These are phyloP conservation scores for Leptatherina wallacei DNA, from an alignment of 2,797 vertebrate species.

Conservation along the genomic window DNA sequence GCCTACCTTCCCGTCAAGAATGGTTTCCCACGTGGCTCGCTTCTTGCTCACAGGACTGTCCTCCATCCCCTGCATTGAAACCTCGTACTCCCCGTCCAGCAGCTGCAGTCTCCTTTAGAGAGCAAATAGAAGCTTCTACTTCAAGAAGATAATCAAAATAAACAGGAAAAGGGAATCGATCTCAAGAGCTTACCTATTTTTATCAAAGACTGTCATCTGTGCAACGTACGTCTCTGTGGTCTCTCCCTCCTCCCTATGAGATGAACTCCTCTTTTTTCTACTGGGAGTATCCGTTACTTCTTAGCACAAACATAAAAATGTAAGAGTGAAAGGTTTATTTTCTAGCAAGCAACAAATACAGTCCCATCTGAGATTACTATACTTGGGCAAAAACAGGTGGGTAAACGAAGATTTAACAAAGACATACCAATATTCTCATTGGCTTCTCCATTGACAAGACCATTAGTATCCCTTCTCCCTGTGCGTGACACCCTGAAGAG, in stretches of 20 bases:
- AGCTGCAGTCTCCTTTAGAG: conserved; percentile 91
- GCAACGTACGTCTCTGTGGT: conserved; percentile 92
- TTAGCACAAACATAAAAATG: conserved; percentile 63
- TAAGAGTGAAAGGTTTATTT: not conserved
- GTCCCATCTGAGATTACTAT: not conserved
- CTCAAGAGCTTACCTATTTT: conserved; percentile 87
- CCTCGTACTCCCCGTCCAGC: conserved; percentile 98
- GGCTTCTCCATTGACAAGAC: conserved; percentile 92
- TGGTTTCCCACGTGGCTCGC: conserved; percentile 98
- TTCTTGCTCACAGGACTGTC: conserved; percentile 98
- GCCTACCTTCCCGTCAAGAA: conserved; percentile 95
- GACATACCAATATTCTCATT: conserved; percentile 95
- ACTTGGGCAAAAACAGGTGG: not conserved
- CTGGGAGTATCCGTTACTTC: conserved; percentile 89
- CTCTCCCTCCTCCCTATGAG: conserved; percentile 92
- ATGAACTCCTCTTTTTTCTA: conserved; percentile 91
- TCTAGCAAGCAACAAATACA: not conserved
- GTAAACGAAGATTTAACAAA: accelerated
- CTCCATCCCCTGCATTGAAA: conserved; percentile 99
- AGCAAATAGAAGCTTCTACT: not conserved
- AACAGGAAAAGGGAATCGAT: not conserved
- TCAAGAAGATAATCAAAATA: not conserved
- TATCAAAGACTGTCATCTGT: conserved; percentile 99
- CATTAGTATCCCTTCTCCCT: conserved; percentile 90
- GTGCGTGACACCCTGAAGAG: conserved; percentile 96